Conservation (phyloP, 2,113 vertebrate species). For the Pluvianellus socialis region DNA sequence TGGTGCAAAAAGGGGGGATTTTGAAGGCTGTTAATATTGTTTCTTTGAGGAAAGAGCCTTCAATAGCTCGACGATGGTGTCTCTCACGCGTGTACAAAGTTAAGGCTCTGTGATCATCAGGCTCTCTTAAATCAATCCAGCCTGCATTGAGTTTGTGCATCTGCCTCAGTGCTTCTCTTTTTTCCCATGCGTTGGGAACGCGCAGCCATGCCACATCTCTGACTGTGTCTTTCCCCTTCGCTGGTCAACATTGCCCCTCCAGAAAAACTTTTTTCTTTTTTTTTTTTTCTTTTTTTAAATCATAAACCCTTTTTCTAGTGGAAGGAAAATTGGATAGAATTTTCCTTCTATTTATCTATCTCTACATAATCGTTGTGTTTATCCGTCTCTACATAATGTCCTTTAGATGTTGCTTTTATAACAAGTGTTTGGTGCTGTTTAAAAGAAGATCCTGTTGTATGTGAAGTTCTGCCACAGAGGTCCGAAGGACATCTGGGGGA, state of each 20-base stretch:
- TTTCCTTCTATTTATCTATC: background rate
- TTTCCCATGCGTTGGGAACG: background rate
- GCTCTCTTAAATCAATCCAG: conserved; percentile 26
- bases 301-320: background rate
- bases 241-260: background rate
- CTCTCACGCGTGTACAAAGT: background rate
- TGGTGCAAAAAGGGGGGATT: background rate
- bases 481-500: background rate
- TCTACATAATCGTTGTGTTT: background rate
- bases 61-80: background rate
- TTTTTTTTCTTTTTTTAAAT: background rate
- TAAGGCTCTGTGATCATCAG: background rate
- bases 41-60: background rate
- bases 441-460: background rate
- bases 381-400: background rate
- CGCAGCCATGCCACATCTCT: background rate
- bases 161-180: conserved; percentile 25
- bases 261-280: background rate
- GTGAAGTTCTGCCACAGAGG: background rate
- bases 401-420: background rate
- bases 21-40: background rate
- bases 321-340: background rate
- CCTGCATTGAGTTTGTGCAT: conserved; percentile 21
- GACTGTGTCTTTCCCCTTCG: background rate
- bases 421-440: background rate